Evolutionary conservation across 2,888 invertebrate species (phyloP).

Genomic region (Lissocephala sabroskyi): DNA sequence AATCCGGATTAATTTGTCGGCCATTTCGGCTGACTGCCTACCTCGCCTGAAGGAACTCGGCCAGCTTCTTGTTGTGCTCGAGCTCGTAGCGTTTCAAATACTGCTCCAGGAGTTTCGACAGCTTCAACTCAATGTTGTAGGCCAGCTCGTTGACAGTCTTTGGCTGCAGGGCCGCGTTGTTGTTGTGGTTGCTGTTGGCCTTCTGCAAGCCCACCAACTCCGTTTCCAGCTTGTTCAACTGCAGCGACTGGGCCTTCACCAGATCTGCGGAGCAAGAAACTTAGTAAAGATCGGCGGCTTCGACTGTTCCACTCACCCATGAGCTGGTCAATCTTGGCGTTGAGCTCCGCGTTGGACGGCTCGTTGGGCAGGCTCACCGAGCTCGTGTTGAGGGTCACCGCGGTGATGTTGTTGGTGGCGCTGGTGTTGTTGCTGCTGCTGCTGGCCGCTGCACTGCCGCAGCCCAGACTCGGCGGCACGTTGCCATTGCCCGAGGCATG

Average conservation of each 20-base stretch:
- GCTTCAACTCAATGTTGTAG: conserved; percentile 68
- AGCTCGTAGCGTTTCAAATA: conserved; percentile 70
- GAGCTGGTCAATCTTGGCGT: conserved; percentile 66
- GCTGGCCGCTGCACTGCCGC: conserved; percentile 5
- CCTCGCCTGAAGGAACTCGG: conserved; percentile 63
- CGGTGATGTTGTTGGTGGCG: conserved; percentile 29
- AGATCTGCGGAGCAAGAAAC: conserved; percentile 68
- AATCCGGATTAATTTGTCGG: background rate
- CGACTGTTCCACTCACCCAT: conserved; percentile 48
- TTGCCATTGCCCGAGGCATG: conserved; percentile 45
- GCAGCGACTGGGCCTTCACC: conserved; percentile 73
- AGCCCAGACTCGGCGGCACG: conserved; percentile 44
- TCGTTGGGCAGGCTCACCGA: conserved; percentile 26
- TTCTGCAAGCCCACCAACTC: conserved; percentile 67
- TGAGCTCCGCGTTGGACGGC: conserved; percentile 37
- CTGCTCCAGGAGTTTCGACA: conserved; percentile 71
- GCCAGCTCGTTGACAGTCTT: conserved; percentile 65
- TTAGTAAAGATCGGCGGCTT: no score
- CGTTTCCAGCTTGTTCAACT: conserved; percentile 73
- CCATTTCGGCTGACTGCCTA: no score
- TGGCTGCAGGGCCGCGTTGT: conserved; percentile 34
- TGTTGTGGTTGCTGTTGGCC: conserved; percentile 19
- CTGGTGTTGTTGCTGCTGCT: conserved; percentile 25
- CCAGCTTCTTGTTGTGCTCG: conserved; percentile 68
- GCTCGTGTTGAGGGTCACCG: conserved; percentile 29